A percentile compares a stretch with the other conserved stretches of the same genome.
phyloP scores from a whole-genome alignment of 2,797 vertebrate genomes.

The Parotocinclus haroldoi region DNA sequence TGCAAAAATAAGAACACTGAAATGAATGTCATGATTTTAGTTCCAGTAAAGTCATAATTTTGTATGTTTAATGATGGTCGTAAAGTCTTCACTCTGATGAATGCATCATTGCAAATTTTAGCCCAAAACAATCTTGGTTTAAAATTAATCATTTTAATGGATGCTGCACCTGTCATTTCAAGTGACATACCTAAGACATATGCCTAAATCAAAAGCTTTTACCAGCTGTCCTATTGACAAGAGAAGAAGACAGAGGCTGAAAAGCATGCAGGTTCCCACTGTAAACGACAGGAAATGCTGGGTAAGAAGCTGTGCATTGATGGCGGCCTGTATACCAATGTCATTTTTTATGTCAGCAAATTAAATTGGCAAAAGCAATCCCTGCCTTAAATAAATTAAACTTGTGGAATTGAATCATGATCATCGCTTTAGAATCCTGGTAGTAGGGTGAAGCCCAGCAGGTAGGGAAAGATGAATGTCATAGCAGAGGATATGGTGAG shows the following conservation, averaged over 20 bases:
- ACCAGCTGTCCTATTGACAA: slow-evolving; percentile 28
- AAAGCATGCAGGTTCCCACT: slow-evolving; percentile 45
- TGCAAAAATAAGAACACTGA: slow-evolving; percentile 62
- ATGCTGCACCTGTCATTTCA: slow-evolving; percentile 58
- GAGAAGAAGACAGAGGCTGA: slow-evolving; percentile 39
- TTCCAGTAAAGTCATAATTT: slow-evolving; percentile 42
- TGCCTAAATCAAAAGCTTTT: slow-evolving; percentile 48
- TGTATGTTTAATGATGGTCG: too few species aligned
- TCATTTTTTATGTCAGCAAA: slow-evolving; percentile 55
- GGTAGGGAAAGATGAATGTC: slow-evolving; percentile 56
- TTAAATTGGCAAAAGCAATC: slow-evolving; percentile 64
- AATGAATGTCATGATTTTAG: slow-evolving; percentile 71
- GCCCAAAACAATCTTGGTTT: slow-evolving; percentile 60
- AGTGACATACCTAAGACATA: slow-evolving; percentile 54
- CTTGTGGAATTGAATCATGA: slow-evolving; percentile 49
- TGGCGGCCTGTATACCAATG: slow-evolving; percentile 57
- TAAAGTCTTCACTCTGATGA: too few species aligned
- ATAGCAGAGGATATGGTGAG: slow-evolving; percentile 47
- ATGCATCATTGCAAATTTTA: slow-evolving; percentile 45
- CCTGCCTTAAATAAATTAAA: slow-evolving; percentile 67
- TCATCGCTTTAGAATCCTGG: slow-evolving; percentile 40
- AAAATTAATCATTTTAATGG: slow-evolving; percentile 66
- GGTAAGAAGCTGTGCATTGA: slow-evolving; percentile 56
- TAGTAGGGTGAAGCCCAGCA: slow-evolving; percentile 51
- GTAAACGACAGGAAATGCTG: slow-evolving; percentile 47